These are phyloP conservation scores for Dipodomys spectabilis DNA, from an alignment of 2,113 vertebrate genomes.

Conservation along the genomic window DNA sequence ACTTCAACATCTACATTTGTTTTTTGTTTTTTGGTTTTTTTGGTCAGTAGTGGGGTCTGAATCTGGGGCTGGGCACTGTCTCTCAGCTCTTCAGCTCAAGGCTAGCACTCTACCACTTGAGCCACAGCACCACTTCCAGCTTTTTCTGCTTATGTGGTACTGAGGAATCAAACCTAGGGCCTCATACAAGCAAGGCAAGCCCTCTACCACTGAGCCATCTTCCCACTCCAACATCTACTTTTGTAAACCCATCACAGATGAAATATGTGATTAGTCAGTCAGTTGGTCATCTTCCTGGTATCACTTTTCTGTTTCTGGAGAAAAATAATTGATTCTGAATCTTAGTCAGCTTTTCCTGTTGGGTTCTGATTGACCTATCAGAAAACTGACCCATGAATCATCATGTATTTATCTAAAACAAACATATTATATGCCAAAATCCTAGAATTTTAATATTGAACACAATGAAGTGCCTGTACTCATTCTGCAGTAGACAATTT, in stretches of 20 bases:
- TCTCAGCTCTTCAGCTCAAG: too few species aligned
- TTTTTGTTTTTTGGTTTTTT: too few species aligned
- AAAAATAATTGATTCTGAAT: conserved; percentile 23
- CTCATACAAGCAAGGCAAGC: too few species aligned
- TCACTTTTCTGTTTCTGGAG: conserved; percentile 14
- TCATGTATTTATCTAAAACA: not conserved
- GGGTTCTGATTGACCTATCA: not conserved
- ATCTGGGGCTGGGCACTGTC: too few species aligned
- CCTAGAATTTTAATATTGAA: not conserved
- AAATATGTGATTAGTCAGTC: not conserved
- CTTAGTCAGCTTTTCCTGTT: not conserved
- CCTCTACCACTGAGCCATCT: too few species aligned
- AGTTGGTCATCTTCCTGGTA: not conserved
- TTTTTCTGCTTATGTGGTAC: too few species aligned
- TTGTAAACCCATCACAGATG: not conserved
- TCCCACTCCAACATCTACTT: not conserved
- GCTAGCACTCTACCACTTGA: too few species aligned
- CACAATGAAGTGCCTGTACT: not conserved
- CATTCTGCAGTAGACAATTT: not conserved
- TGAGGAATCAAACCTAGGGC: too few species aligned
- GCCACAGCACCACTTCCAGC: too few species aligned
- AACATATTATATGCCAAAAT: not conserved
- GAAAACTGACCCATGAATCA: not conserved
- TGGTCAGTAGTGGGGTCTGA: too few species aligned
- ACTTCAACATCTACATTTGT: conserved; percentile 20